Evolutionary conservation across 2,888 invertebrate species (phyloP).

Genomic region (Timema podura): DNA sequence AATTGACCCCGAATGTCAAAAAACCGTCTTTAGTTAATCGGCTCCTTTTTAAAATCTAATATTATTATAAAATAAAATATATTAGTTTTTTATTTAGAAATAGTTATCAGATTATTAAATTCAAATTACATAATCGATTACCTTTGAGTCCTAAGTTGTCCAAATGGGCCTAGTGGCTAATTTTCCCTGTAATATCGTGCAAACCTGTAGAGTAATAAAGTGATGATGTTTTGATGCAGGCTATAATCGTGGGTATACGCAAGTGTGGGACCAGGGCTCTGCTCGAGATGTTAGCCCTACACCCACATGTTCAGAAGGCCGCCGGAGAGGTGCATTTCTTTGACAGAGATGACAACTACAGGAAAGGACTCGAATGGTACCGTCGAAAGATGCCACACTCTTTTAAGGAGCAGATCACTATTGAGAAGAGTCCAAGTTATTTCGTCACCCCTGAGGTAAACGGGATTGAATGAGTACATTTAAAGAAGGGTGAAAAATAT

Average conservation of each 20-base stretch:
- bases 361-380: constrained; percentile 92
- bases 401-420: constrained; percentile 85
- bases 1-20: too few relatives aligned
- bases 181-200: too few relatives aligned
- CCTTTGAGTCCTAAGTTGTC: too few relatives aligned
- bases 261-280: constrained; percentile 96
- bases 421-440: constrained; percentile 97
- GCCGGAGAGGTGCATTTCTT: constrained; percentile 97
- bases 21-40: too few relatives aligned
- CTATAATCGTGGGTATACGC: constrained; percentile 90
- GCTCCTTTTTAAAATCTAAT: too few relatives aligned
- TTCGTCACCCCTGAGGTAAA: constrained; percentile 91
- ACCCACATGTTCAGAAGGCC: constrained; percentile 88
- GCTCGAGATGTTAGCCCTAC: constrained; percentile 92
- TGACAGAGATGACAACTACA: constrained; percentile 90
- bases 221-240: constrained; percentile 45
- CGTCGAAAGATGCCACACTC: constrained; percentile 91
- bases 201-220: too few relatives aligned
- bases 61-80: too few relatives aligned
- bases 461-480: constrained; percentile 22
- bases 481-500: too few relatives aligned
- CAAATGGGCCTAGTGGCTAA: too few relatives aligned
- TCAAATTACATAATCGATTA: too few relatives aligned
- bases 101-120: too few relatives aligned
- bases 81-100: too few relatives aligned